phyloP scores from a whole-genome alignment of 92 coral and sea anemone species.

The Palythoa grandis region DNA sequence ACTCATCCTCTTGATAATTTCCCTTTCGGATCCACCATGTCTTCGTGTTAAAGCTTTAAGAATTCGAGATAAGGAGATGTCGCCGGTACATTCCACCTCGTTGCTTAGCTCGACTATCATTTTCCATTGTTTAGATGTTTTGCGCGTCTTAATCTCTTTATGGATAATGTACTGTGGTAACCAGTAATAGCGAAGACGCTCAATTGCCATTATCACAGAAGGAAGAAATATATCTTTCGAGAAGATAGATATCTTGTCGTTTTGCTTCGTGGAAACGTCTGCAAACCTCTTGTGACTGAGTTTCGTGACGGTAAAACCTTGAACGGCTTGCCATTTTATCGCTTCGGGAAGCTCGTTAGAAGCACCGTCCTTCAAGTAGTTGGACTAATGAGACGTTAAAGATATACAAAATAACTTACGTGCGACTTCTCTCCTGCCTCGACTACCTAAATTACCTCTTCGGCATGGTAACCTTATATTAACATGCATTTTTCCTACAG shows the following conservation, averaged over 20 bases:
- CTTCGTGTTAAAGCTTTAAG: slow-evolving; percentile 11
- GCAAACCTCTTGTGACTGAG: slow-evolving; percentile 25
- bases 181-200: slow-evolving; percentile 82
- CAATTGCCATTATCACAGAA: slow-evolving; percentile 68
- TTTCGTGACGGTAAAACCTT: slow-evolving; percentile 25
- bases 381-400: slow-evolving; percentile 29
- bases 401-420: too few species aligned
- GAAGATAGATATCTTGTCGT: slow-evolving; percentile 72
- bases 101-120: slow-evolving; percentile 25
- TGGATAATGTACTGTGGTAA: slow-evolving; percentile 81
- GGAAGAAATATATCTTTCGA: slow-evolving; percentile 72
- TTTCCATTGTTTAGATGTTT: slow-evolving; percentile 19
- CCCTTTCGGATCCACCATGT: neutral
- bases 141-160: slow-evolving; percentile 48
- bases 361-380: slow-evolving; percentile 83
- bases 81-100: neutral
- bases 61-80: slow-evolving; percentile 13
- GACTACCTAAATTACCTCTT: too few species aligned
- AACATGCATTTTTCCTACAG: too few species aligned
- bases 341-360: slow-evolving; percentile 81
- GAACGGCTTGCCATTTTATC: slow-evolving; percentile 71
- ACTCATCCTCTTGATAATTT: neutral
- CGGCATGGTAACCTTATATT: too few species aligned
- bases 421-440: too few species aligned
- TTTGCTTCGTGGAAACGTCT: slow-evolving; percentile 32